A percentile compares a stretch with the other conserved stretches of the same genome.
Evolutionary conservation across 2,888 invertebrate genomes (phyloP).

Genomic region (Papilio gigon): DNA sequence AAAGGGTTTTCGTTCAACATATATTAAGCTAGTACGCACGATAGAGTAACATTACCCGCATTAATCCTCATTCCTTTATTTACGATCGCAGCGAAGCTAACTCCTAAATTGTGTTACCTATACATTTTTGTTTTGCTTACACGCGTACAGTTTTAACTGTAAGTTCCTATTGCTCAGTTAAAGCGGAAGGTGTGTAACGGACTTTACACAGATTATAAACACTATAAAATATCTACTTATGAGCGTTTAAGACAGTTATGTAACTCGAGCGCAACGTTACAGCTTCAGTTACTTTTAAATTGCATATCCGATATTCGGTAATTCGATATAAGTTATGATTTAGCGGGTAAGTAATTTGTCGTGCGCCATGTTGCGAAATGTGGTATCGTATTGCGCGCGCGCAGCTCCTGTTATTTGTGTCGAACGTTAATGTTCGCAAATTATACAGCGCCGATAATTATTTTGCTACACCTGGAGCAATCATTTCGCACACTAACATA

Average conservation of each 20-base stretch:
- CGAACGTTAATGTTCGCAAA: constrained; percentile 71
- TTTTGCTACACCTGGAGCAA: constrained; percentile 58
- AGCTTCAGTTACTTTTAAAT: constrained; percentile 47
- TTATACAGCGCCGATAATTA: constrained; percentile 68
- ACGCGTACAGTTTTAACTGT: too few species aligned
- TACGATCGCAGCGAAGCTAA: constrained; percentile 13
- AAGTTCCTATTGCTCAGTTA: too few species aligned
- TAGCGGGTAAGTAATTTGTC: constrained; percentile 68
- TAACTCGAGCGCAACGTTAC: constrained; percentile 43
- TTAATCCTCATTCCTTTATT: constrained; percentile 35
- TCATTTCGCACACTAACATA: constrained; percentile 42
- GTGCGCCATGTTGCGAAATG: constrained; percentile 66
- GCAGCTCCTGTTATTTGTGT: constrained; percentile 75
- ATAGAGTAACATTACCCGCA: constrained; percentile 28
- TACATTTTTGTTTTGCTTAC: background rate
- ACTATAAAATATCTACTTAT: too few species aligned
- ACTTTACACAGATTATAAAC: too few species aligned
- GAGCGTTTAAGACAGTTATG: constrained; percentile 1
- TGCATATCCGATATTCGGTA: constrained; percentile 69
- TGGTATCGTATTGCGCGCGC: constrained; percentile 62
- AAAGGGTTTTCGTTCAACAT: constrained; percentile 22
- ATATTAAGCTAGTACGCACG: constrained; percentile 11
- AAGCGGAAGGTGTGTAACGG: too few species aligned
- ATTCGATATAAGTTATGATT: constrained; percentile 71
- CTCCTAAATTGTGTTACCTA: constrained; percentile 17